Evolutionary conservation across 92 coral and sea anemone genomes (phyloP), one percentile per base, ranked within the genome.

Genomic region (Pocillopora meandrina): DNA sequence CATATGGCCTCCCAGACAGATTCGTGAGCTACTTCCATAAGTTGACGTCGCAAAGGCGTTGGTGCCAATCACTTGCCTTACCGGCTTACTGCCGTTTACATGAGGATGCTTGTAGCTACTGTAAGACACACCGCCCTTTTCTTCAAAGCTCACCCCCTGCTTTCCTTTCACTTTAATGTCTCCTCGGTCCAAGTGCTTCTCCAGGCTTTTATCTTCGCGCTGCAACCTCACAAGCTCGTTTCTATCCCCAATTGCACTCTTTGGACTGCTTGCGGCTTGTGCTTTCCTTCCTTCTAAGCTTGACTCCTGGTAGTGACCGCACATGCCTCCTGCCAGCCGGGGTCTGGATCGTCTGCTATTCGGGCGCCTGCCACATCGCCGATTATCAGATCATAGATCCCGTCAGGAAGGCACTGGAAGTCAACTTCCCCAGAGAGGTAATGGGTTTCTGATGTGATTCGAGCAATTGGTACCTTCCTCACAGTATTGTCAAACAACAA

Each of bases 1-100:
- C 84, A 84, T 42, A 19, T 91, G 90, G 3, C 87, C 91, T 71
- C 89, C 92, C 91, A 91, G 10, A 79, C 3, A 0, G 90, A 76
- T 55, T 78, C 90, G 21, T 87, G 93, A 33, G 91, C 89, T 15
- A 89, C 69, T 58, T 89, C 80, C 88, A 85, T 88, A 1, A 91
- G 60, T 15, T 19, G 84, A 17, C 23, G 5, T 83, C 94, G 63
- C 69, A 76, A 62, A 16, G 16, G 82, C 15, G 18, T n/a, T 1
- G 83, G 85, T 2, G 86, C 88, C 79, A 87, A 87, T 80, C 2
- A 86, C 78, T 78, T 90, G 90, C 23, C 34, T 77, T 13, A 82
- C 5, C 9, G 76, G 71, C 33, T 78, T 90, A 9, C 89, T 83
- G 21, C 57, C 33, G 49, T 87, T 83, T 16, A 63, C 87, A 18